These are phyloP conservation scores for Coluber constrictor DNA, from an alignment of 2,797 vertebrate species.

Conservation along the genomic window DNA sequence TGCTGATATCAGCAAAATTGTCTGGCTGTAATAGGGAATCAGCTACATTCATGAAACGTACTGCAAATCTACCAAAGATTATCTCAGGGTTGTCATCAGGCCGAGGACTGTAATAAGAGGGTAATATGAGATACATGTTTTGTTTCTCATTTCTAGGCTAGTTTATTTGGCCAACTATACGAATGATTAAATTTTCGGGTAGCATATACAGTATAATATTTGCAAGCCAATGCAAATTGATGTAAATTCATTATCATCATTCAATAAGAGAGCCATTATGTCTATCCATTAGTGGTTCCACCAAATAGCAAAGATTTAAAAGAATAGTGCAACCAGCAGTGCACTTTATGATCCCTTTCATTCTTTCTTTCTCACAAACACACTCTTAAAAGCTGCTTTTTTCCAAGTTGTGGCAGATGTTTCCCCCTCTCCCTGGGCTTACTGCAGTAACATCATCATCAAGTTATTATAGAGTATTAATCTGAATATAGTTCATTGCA, in stretches of 20 bases:
- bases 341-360: accelerated
- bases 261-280: neutral
- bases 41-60: neutral
- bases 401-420: neutral
- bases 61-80: neutral
- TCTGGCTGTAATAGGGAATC: neutral
- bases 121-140: neutral
- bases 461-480: neutral
- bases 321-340: neutral
- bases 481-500: slow-evolving; percentile 17
- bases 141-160: neutral
- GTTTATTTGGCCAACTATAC: neutral
- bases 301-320: neutral
- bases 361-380: neutral
- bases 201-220: neutral
- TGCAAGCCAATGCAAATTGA: neutral
- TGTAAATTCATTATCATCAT: neutral
- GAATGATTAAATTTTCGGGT: neutral
- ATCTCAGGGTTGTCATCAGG: neutral
- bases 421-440: neutral
- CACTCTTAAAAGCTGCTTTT: neutral
- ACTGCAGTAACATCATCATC: neutral
- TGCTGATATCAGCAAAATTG: neutral
- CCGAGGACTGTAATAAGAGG: neutral
- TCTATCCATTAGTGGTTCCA: neutral